phyloP scores from a whole-genome alignment of 1,140 invertebrate genomes.

The Limonius californicus region DNA sequence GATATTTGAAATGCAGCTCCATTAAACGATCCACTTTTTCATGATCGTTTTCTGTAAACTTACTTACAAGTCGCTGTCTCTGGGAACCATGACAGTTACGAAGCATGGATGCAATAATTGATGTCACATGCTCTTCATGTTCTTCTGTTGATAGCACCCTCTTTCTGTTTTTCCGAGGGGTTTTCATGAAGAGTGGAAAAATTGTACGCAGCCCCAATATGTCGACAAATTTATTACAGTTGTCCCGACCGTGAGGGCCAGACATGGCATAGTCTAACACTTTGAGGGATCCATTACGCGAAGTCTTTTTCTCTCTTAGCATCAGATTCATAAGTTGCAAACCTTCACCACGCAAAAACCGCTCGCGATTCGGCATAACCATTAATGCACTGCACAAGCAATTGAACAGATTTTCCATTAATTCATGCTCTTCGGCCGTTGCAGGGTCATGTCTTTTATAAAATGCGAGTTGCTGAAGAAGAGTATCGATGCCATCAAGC shows the following conservation, averaged over 20 bases:
- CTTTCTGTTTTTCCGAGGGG: conserved; percentile 82
- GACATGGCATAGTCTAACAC: conserved; percentile 95
- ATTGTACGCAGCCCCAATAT: conserved; percentile 94
- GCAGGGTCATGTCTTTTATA: conserved; percentile 94
- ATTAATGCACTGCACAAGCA: conserved; percentile 91
- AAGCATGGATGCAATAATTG: conserved; percentile 91
- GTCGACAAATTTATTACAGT: conserved; percentile 98
- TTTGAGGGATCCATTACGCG: conserved; percentile 93
- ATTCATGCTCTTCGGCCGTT: conserved; percentile 89
- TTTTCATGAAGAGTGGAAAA: conserved; percentile 99
- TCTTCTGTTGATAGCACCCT: conserved; percentile 80
- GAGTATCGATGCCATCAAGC: conserved; percentile 92
- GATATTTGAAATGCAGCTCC: conserved; percentile 97
- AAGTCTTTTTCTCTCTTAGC: conserved; percentile 96
- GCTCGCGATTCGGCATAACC: conserved; percentile 80
- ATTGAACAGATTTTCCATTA: conserved; percentile 99
- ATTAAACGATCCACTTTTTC: conserved; percentile 96
- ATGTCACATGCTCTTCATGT: conserved; percentile 93
- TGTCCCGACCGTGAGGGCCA: conserved; percentile 87
- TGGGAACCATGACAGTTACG: conserved; percentile 89
- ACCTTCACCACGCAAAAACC: conserved; percentile 92
- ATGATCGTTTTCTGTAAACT: conserved; percentile 98
- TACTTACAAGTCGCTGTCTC: conserved; percentile 83
- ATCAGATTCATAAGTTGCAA: conserved; percentile 96
- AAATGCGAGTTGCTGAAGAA: conserved; percentile 90